Conservation (phyloP, 1,140 invertebrate genomes). For the Acromyrmex heyeri region DNA sequence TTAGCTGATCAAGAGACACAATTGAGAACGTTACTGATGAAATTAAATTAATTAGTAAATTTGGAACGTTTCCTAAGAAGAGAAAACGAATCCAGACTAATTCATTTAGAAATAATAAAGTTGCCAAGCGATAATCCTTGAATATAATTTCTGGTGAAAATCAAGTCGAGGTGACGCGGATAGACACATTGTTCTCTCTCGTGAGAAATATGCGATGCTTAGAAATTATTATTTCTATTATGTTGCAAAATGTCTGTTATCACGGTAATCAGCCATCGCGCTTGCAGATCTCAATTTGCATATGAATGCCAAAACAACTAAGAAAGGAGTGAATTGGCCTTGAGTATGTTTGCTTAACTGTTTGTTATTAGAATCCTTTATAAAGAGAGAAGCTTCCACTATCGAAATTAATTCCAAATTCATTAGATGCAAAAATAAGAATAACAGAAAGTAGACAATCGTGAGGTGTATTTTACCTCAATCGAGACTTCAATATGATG, state of each 20-base stretch:
- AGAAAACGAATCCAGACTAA: not conserved
- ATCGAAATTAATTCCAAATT: too few relatives aligned
- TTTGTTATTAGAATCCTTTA: not conserved
- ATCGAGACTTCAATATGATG: too few relatives aligned
- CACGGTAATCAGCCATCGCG: slow-evolving; percentile 2
- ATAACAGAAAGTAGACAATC: too few relatives aligned
- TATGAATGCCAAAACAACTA: slow-evolving; percentile 12
- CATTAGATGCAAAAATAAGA: too few relatives aligned
- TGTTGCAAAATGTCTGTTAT: slow-evolving; percentile 51
- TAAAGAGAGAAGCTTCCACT: too few relatives aligned
- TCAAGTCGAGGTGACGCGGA: not conserved
- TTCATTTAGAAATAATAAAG: not conserved
- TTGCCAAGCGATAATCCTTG: not conserved
- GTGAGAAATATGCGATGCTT: slow-evolving; percentile 1
- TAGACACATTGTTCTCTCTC: slow-evolving; percentile 16
- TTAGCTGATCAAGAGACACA: not conserved
- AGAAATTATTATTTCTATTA: not conserved
- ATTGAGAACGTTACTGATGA: not conserved
- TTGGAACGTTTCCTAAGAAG: not conserved
- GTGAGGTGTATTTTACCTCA: too few relatives aligned
- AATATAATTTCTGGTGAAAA: slow-evolving; percentile 34
- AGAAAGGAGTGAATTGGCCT: not conserved
- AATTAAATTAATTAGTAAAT: not conserved
- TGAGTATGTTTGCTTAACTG: not conserved
- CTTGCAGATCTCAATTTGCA: slow-evolving; percentile 30